Base-by-base conservation (phyloP, 2,888 invertebrate genomes). In the Cantharis rustica region DNA sequence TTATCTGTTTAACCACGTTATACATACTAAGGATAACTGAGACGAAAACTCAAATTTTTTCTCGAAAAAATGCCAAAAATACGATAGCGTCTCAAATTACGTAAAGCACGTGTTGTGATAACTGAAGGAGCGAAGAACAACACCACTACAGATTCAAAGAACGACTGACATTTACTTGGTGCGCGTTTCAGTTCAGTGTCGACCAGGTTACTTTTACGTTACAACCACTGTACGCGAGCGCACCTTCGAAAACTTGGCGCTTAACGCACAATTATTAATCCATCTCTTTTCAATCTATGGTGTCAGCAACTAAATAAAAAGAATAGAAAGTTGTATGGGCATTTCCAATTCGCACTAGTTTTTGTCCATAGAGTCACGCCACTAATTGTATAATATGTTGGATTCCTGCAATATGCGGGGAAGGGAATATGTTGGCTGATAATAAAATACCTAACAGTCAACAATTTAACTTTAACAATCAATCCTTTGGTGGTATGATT, bases 1-100 rank as follows among this genome's bases (percentile, higher is more conserved):
- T 81, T 78, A 82, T 81, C 75, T 83, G 82, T 79, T 82, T 82
- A 75, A 84, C 80, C 77, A 83, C 81, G 75, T 81, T 81, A 82
- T 76, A 68, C 78, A 78, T 78, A 78, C 73, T 78, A 76, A 75
- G 75, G 77, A 68, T 61, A 69, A 75, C 77, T 31, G 27, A 20
- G 17, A 68, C 74, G 16, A 69, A 63, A 69, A 16, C 26, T 17
- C 61, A 23, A 61, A 72, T 31, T 73, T 73, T 68, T 73, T 16
- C 9, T 20, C 13, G 64, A 47, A 68, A 72, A 62, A 31, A 23
- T 17, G 20, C 64, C 20, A 17, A 47, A 20, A 20, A 64, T 23
- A 23, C 16, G 23, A 66, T 66, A 66, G 20, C 64, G 64, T 66
- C 26, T 61, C 23, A 17, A 70, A 62, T 78, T 78, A 78, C 78